phyloP scores from a whole-genome alignment of 1,140 invertebrate genomes.

The Tetragonula clypearis region DNA sequence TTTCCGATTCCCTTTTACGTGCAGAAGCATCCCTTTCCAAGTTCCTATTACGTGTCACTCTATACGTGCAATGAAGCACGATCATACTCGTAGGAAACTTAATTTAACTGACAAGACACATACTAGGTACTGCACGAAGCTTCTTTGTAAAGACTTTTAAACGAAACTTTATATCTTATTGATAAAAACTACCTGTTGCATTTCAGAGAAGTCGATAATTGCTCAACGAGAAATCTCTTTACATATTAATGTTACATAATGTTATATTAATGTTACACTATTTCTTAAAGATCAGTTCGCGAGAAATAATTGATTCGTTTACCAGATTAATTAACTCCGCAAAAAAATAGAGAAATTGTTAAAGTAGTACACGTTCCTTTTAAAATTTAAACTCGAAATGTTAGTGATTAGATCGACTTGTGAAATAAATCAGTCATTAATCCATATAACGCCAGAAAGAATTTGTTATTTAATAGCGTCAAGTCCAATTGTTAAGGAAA shows the following conservation, averaged over 20 bases:
- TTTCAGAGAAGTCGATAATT: neutral
- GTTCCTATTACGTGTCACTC: neutral
- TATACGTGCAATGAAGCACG: neutral
- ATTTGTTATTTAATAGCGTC: too few species aligned
- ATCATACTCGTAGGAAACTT: neutral
- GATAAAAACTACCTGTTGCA: conserved; percentile 1
- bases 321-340: too few species aligned
- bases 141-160: neutral
- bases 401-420: too few species aligned
- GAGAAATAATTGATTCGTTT: neutral
- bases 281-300: neutral
- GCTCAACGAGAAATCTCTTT: neutral
- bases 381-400: too few species aligned
- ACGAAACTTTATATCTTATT: neutral
- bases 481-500: too few species aligned
- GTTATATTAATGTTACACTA: neutral
- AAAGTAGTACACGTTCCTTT: too few species aligned
- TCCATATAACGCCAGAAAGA: too few species aligned
- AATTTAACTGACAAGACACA: neutral
- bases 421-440: too few species aligned
- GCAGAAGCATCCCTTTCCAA: neutral
- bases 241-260: neutral
- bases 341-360: too few species aligned
- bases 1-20: neutral
- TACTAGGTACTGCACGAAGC: neutral